Evolutionary conservation across 2,113 vertebrate genomes (phyloP), one percentile per base, ranked within the genome.

Genomic region (Rhinoderma darwinii): DNA sequence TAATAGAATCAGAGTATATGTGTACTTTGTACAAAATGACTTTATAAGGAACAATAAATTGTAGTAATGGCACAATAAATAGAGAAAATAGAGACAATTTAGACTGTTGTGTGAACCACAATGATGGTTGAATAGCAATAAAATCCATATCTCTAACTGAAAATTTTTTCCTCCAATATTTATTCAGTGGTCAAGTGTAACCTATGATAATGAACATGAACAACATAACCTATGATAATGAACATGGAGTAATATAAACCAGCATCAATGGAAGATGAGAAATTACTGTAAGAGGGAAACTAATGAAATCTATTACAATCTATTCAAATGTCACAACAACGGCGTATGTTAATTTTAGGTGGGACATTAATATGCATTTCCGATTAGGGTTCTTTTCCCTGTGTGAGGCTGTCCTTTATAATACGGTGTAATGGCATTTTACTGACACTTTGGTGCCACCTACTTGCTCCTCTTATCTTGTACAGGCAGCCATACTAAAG

Each of bases 401-500:
- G 25, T 20, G 22, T 56, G 39, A 78, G 7, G 44, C 30, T 78
- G 75, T 51, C 75, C 20, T 78, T 78, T 78, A 78, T 32, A 63
- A 18, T 39, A 15, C 39, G 27, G 25, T n/a, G 79, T 30, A 20
- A 63, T 82, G 56, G 56, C 79, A 82, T 61, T 63, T 82, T 78
- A 35, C 59, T 59, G 56, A 47, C 84, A 66, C 56, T 76, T 84
- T 41, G 35, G 73, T 66, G 37, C 73, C 51, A 27, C 37, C 50
- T 77, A 61, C 84, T 47, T 85, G 56, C 43, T 63, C 51, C 72
- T 84, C 54, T 77, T 66, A 77, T 85, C 84, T 85, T 44, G 41
- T 66, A 47, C 84, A 66, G 20, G 14, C 84, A 85, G 84, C 74
- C 54, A 43, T 74, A 61, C 72, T 85, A 63, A 47, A 66, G 27